Percentiles rank a stretch among this genome's conserved stretches.
phyloP scores from a whole-genome alignment of 2,888 invertebrate species.

The Protodeltote pygarga region DNA sequence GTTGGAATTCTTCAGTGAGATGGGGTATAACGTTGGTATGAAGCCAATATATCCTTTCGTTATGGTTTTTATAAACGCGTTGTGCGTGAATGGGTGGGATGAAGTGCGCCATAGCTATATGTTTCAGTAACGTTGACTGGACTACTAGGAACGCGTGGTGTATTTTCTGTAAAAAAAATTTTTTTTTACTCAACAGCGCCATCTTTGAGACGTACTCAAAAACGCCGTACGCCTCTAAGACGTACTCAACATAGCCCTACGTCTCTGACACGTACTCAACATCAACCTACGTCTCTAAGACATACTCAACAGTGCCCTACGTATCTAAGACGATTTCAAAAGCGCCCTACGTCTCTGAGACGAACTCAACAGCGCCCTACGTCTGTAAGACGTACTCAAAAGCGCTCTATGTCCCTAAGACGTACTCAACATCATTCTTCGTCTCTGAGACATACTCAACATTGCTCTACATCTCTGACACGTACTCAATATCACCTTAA shows the following conservation, averaged over 20 bases:
- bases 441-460: too few species aligned
- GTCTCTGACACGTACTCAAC: not conserved
- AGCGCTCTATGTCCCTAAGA: too few species aligned
- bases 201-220: not conserved
- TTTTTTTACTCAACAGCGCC: not conserved
- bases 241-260: too few species aligned
- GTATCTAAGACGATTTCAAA: too few species aligned
- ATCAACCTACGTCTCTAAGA: not conserved
- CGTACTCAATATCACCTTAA: too few species aligned
- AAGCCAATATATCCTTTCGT: slow-evolving; percentile 79
- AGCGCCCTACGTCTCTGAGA: too few species aligned
- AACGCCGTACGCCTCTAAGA: not conserved
- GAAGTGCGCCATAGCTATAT: slow-evolving; percentile 75
- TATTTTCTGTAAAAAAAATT: slow-evolving; percentile 72
- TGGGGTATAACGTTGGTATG: slow-evolving; percentile 67
- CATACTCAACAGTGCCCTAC: too few species aligned
- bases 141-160: slow-evolving; percentile 81
- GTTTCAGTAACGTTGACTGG: slow-evolving; percentile 78
- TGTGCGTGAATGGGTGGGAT: slow-evolving; percentile 57
- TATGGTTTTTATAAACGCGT: slow-evolving; percentile 73
- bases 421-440: too few species aligned
- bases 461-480: too few species aligned
- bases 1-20: slow-evolving; percentile 62
- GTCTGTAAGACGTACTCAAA: too few species aligned
- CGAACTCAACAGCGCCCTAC: too few species aligned